Evolutionary conservation across 1,140 invertebrate species (phyloP), one percentile per base, ranked within the genome.

Genomic region (Drosophila melanogaster): DNA sequence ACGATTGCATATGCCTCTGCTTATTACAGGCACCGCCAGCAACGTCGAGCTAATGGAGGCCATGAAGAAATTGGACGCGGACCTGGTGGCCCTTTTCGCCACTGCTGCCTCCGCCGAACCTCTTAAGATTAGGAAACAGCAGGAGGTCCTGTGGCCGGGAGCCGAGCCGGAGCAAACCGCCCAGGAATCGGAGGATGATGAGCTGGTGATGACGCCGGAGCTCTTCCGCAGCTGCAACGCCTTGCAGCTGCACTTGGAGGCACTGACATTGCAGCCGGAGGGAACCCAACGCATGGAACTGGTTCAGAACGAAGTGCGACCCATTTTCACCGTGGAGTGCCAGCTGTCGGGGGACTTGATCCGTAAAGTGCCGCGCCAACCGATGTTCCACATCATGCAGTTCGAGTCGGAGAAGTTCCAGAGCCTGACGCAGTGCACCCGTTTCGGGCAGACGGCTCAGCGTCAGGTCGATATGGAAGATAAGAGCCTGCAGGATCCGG

Each of bases 351-450:
- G 83, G 22, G 85, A 91, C 0, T 46, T 91, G 43, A 91, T 91
- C 15, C 62, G 70, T 8, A 15, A 66, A 0, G 74, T 90, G 59
- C 72, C 81, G 33, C 90, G 81, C 35, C 58, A 53, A 19, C 64
- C 86, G 17, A 84, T 91, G 90, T 91, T 91, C 41, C 77, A 91
- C 30, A 73, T 91, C 35, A 91, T 91, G 86, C 90, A 91, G 79
- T 91, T 91, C 67, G 90, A 91, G 69, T 91, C 90, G 60, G 90
- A 91, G 58, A 91, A 91, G 37, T 91, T 91, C 67, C 85, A 91
- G 33, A 87, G 81, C 50, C 69, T 91, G n/a, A 91, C 90, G 4
- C 90, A 91, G 54, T 91, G 90, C 46, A 91, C 90, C 26, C 90
- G 90, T 19, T 91, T 91, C n/a, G 90, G 79, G 1, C 90, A 91